Evolutionary conservation across 2,888 invertebrate genomes (phyloP), one percentile per base, ranked within the genome.

Genomic region (Leptopilina myrica): DNA sequence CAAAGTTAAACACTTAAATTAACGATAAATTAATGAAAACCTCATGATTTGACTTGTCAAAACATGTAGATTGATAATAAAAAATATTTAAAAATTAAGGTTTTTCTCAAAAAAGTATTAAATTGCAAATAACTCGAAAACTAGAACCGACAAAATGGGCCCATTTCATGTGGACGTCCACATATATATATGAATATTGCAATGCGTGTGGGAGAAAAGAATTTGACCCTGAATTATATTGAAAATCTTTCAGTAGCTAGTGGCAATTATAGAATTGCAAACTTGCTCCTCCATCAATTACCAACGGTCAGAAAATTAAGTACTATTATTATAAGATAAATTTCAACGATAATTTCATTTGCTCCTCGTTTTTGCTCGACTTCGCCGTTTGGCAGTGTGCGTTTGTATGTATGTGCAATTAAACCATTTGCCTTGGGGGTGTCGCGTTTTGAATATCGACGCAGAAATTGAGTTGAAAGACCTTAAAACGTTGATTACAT

Each of bases 401-500:
- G 8, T 6, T 43, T 43, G 7, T 43, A 33, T 43, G 46, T 46
- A 20, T 20, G 33, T 73, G 53, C 69, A 56, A 73, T 73, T 26
- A 56, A 67, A 15, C 15, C 2, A 67, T 67, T 20, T 73, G 56
- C 53, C 69, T 73, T 56, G 26, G 69, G 69, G 69, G 69, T 73
- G 69, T 73, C 33, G 33, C 12, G 8, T 62, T 62, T n/a, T n/a
- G 62, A 9, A 62, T 62, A 33, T 53, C 69, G 49, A 9, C 49
- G 69, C n/a, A 56, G 69, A 73, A 73, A 73, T 73, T 53, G 69
- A 56, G 69, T 73, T 73, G 56, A 73, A 73, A 56, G 33, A 53
- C 69, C 69, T 73, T 73, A 73, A 73, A 73, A 73, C 56, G 12
- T 78, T 77, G 77, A 73, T 76, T 82, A 85, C 81, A 78, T 80